Evolutionary conservation across 2,113 vertebrate species (phyloP), one percentile per base, ranked within the genome.

Genomic region (Isichthys henryi): DNA sequence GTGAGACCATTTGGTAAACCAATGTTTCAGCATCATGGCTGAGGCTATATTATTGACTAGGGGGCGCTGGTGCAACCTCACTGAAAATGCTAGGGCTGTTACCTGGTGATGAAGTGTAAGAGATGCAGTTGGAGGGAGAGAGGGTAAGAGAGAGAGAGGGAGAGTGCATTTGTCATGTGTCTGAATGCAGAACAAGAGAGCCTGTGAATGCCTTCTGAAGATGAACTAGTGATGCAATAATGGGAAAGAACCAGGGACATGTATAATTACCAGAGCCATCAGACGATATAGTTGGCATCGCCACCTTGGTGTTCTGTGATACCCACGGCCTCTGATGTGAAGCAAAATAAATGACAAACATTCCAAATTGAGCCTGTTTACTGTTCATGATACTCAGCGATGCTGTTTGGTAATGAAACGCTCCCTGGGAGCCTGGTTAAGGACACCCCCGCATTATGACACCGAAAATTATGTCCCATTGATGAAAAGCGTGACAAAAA

Each of bases 251-350:
- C 6, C 50, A 35, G 49, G 31, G 31, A n/a, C 50, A 39, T 87
- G n/a, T 87, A 87, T 53, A 87, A 87, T 53, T 87, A 86, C 13
- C 82, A 52, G 84, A 17, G n/a, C 85, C 50, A 2, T 87, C 49
- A 87, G n/a, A 87, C 50, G 27, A 17, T 56, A 35, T 35, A 17
- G 49, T 19, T 53, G 85, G 50, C 85, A 35, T 87, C 1, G n/a
- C 50, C 50, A 13, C 48, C 27, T 53, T 39, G 85, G 13, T 15
- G 85, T 56, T 84, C 49, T 19, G 85, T 19, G 50, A 87, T 53
- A 56, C 13, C 85, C 84, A 52, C 84, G n/a, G 84, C 84, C n/a
- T 86, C 49, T 53, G 85, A 87, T 48, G 82, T n/a, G 19, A 48
- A 84, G 39, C 19, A 48, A 48, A 84, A 46, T 46, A 48, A 84